Evolutionary conservation across 2,113 vertebrate species (phyloP).

Genomic region (Zosterops borbonicus): DNA sequence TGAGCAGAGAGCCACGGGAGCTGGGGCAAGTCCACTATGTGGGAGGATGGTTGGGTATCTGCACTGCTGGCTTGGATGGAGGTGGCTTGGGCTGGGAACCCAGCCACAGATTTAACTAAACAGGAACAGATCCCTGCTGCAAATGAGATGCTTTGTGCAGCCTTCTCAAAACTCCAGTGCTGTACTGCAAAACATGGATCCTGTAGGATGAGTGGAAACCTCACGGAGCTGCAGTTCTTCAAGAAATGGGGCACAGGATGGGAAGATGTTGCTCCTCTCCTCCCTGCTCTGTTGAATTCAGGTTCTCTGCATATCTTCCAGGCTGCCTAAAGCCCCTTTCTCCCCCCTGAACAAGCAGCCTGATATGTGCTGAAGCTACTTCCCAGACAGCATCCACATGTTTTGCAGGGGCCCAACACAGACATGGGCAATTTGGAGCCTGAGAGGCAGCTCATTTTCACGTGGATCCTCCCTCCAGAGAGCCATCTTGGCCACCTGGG

Average conservation of each 20-base stretch:
- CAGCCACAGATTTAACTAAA: neutral
- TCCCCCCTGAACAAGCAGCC: neutral
- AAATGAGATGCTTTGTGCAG: neutral
- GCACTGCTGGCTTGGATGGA: neutral
- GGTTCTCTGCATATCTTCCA: neutral
- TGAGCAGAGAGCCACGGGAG: fast-evolving
- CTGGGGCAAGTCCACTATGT: fast-evolving
- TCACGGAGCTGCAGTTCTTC: neutral
- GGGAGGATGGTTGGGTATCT: neutral
- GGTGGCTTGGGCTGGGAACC: neutral
- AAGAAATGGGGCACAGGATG: neutral
- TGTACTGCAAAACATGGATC: neutral
- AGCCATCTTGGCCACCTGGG: neutral
- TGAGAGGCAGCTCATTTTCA: neutral
- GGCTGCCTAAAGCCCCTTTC: neutral
- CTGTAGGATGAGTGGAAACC: neutral
- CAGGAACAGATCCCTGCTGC: neutral
- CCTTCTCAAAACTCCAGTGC: neutral
- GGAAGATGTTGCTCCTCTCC: neutral
- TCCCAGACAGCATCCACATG: neutral
- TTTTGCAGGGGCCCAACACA: neutral
- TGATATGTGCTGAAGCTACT: neutral
- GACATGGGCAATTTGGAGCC: neutral
- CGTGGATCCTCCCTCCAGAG: neutral
- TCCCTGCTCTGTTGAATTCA: neutral